Base-by-base conservation (phyloP, 1,140 invertebrate genomes). In the Atopsyche davidsoni region DNA sequence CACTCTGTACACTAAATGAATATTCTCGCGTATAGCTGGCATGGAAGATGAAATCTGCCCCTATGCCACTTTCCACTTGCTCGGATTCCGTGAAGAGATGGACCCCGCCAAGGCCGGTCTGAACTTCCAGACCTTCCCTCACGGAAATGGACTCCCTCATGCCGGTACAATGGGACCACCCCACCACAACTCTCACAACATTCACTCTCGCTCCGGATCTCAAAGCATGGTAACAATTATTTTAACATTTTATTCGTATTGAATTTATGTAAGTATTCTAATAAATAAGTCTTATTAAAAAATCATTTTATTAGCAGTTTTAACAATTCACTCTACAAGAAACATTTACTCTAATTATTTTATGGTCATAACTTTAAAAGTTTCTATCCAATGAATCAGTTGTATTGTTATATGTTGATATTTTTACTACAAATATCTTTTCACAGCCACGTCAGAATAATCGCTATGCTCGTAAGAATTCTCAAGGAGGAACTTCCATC, bases 41-140 rank as follows among this genome's bases (percentile, higher is more conserved):
- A 89, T 91, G 81, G 90, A 93, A 67, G 90, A 94, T 70, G 90
- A 94, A 67, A 93, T 93, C 66, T 92, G 89, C 70, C 90, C 90
- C 10, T 94, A 94, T 70, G 90, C 90, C 2, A 94, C 90, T 11
- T 94, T 94, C 84, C 90, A 94, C 67, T 75, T 94, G 57, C 79
- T 94, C 39, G 90, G 90, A 58, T 93, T 94, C 84, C 85, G 90
- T 56, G 90, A 94, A 67, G 90, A 94, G 79, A 92, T 92, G 87
- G 89, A 92, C 67, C 89, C 89, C 13, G 85, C 78, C 65, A 91
- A 91, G 72, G 86, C 86, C 18, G 57, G 57, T 16, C 81, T 84
- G 77, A 83, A 87, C 60, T 88, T 87, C 77, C 86, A 92, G 70
- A 92, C 89, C 21, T 89, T 92, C 79, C 89, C 89, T 0, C 87